Conservation (phyloP, 2,113 vertebrate genomes). For the Apodemus sylvaticus region DNA sequence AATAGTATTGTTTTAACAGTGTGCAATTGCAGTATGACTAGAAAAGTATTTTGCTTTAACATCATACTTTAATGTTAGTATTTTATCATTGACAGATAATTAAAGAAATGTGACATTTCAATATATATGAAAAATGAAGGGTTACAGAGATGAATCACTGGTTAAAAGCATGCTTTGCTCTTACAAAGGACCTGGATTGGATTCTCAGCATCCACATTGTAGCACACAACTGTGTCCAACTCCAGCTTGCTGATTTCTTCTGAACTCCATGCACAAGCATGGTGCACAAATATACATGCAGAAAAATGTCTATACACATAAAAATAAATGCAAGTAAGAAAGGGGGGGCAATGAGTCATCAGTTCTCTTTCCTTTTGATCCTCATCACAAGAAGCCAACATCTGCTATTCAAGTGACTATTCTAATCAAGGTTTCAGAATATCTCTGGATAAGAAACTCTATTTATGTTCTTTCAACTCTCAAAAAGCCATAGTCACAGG, state of each 20-base stretch:
- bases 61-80: slow-evolving; percentile 15
- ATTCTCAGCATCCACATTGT: not conserved
- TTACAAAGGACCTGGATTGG: not conserved
- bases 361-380: not conserved
- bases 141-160: not conserved
- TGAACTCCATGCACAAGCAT: not conserved
- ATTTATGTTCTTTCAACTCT: slow-evolving; percentile 53
- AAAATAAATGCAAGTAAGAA: not conserved
- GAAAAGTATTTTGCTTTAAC: not conserved
- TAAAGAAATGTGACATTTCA: not conserved
- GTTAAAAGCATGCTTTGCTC: not conserved
- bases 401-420: not conserved
- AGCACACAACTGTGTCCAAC: not conserved
- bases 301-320: not conserved
- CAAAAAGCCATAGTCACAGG: slow-evolving; percentile 33
- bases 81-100: slow-evolving; percentile 42
- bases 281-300: not conserved
- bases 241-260: not conserved
- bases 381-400: not conserved
- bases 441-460: not conserved
- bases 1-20: not conserved
- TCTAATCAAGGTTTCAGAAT: slow-evolving; percentile 25
- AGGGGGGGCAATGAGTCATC: not conserved
- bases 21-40: not conserved
- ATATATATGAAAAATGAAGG: not conserved